Conservation (phyloP, 2,113 vertebrate species). For the Notiomystis cincta region DNA sequence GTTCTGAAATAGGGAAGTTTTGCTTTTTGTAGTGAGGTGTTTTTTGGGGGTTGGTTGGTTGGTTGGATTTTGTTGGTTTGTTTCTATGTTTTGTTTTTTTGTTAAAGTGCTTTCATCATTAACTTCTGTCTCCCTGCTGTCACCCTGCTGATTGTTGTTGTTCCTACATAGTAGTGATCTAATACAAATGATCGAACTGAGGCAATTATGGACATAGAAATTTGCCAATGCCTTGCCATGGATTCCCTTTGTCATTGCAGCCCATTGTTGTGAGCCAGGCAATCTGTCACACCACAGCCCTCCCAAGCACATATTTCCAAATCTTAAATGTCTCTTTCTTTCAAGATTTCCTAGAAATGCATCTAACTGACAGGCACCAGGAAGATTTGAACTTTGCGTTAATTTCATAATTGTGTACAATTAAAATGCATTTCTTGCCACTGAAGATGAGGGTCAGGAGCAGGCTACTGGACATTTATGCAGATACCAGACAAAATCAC, state of each 20-base stretch:
- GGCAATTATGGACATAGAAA: background rate
- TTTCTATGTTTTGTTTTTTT: accelerated
- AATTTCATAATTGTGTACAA: background rate
- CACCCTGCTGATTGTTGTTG: background rate
- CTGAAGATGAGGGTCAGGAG: background rate
- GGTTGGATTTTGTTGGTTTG: background rate
- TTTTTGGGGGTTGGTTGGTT: background rate
- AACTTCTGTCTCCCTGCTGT: background rate
- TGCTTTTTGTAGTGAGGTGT: background rate
- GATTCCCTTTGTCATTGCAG: background rate
- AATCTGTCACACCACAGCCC: background rate
- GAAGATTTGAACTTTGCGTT: background rate
- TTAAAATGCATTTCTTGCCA: background rate
- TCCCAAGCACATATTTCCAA: background rate
- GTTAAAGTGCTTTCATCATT: background rate
- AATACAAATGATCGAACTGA: background rate
- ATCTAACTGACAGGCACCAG: background rate
- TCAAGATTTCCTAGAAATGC: background rate
- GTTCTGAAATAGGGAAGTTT: background rate
- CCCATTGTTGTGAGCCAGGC: background rate
- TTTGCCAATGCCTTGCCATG: background rate
- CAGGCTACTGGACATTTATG: background rate
- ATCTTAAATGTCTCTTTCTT: background rate
- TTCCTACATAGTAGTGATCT: background rate
- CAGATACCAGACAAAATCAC: background rate